Evolutionary conservation across 2,113 vertebrate species (phyloP).

Genomic region (Leucoraja erinaceus): DNA sequence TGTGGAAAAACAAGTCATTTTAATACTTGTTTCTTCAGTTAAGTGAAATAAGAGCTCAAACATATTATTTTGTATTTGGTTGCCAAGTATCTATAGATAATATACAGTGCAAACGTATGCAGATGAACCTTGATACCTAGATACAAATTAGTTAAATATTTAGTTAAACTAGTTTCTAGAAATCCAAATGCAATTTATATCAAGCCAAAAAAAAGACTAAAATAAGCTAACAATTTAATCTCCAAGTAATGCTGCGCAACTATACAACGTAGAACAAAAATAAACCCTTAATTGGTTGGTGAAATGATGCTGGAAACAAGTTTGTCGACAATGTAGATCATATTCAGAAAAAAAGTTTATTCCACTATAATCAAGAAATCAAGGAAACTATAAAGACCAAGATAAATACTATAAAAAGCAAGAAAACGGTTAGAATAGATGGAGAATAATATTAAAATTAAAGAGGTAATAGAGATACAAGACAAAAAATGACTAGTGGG

Average conservation of each 20-base stretch:
- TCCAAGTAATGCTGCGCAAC: not conserved
- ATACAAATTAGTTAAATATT: conserved; percentile 11
- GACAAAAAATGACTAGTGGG: not conserved
- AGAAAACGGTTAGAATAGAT: not conserved
- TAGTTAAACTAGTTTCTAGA: not conserved
- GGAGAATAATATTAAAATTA: not conserved
- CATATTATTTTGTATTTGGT: not conserved
- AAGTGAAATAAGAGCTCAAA: conserved; percentile 8
- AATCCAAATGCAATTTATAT: not conserved
- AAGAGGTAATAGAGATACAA: not conserved
- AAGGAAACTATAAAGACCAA: not conserved
- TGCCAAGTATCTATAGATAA: not conserved
- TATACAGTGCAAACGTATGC: not conserved
- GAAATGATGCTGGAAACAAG: not conserved
- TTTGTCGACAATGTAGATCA: not conserved
- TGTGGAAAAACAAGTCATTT: not conserved
- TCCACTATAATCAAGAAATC: not conserved
- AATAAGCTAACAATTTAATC: not conserved
- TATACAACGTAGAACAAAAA: not conserved
- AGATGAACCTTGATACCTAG: not conserved
- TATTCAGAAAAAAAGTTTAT: not conserved
- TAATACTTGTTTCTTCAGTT: not conserved
- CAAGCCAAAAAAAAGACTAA: not conserved
- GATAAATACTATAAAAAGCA: not conserved
- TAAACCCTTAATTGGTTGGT: no score